Base-by-base conservation (phyloP, 2,888 invertebrate species). In the Patella caerulea region DNA sequence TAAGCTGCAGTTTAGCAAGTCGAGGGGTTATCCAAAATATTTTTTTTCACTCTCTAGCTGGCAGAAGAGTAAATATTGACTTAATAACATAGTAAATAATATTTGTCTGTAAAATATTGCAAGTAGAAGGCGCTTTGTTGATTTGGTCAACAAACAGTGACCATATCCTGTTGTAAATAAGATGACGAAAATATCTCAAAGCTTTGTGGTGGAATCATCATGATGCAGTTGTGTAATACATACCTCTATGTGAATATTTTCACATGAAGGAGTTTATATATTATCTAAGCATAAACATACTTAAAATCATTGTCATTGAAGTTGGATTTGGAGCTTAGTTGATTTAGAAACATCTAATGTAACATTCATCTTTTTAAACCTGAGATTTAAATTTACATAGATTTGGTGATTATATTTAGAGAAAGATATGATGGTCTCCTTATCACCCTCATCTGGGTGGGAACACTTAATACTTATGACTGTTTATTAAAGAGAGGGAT, bases 91-190 rank as follows among this genome's bases (percentile, higher is more conserved):
- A 65, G 65, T 65, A 65, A 65, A 65, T 65, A 65, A 65, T 65
- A 65, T 65, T 65, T 65, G 65, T 65, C 65, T 65, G 65, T 65
- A 65, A 65, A 65, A 65, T 65, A 65, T 65, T 65, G 65, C 65
- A 65, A 65, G 65, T 65, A 65, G 65, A 65, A 65, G 65, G 12
- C 65, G 19, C 65, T 3, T 19, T 65, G 65, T 65, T 65, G 65
- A 65, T 65, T 24, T 65, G 11, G 65, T 65, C 65, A 65, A 65
- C 24, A 65, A 65, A 19, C 65, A 65, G 65, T 65, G 65, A 65
- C 65, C 65, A 65, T 65, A 65, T 65, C 65, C 65, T 65, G 65
- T 65, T 24, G 19, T 24, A 19, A 65, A 65, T 65, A 65, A 19
- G 19, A 24, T 9, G 65, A 65, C 65, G 19, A 65, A 65, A 65